A percentile compares a stretch with the other conserved stretches of the same genome.
phyloP scores from a whole-genome alignment of 2,888 invertebrate genomes.

The Papilio elwesi region DNA sequence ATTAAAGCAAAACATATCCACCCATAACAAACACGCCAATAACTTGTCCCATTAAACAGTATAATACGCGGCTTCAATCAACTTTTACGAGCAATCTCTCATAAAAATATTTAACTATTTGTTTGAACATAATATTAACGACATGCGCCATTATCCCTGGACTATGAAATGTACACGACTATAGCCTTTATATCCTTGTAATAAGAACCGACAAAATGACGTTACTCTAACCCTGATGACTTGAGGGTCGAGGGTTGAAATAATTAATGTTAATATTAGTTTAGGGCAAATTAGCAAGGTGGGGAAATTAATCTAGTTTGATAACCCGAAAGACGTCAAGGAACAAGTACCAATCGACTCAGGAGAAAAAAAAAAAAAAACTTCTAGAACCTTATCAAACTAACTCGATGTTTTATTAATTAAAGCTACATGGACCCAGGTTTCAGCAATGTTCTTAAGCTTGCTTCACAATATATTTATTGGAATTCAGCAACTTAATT shows the following conservation, averaged over 20 bases:
- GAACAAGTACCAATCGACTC: not conserved
- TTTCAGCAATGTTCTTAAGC: no score
- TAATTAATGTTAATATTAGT: conserved; percentile 69
- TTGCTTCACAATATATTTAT: no score
- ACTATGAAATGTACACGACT: conserved; percentile 47
- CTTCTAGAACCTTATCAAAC: no score
- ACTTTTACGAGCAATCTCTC: conserved; percentile 77
- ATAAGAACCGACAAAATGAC: conserved; percentile 44
- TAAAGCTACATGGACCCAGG: no score
- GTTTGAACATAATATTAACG: conserved; percentile 81
- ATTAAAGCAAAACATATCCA: conserved; percentile 52
- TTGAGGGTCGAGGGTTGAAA: conserved; percentile 52
- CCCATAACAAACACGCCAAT: conserved; percentile 58
- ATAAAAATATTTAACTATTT: conserved; percentile 83
- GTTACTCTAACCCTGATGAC: conserved; percentile 3
- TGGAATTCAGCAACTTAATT: no score
- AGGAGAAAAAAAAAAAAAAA: no score
- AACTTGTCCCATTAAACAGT: conserved; percentile 62
- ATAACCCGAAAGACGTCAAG: not conserved
- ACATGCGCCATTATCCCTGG: conserved; percentile 53
- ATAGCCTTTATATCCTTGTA: conserved; percentile 45
- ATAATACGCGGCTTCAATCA: conserved; percentile 78
- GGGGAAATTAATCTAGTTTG: conserved; percentile 7
- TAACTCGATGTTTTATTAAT: no score
- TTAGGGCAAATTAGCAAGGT: conserved; percentile 42